phyloP scores from a whole-genome alignment of 2,797 vertebrate genomes.

The Erpetoichthys calabaricus region DNA sequence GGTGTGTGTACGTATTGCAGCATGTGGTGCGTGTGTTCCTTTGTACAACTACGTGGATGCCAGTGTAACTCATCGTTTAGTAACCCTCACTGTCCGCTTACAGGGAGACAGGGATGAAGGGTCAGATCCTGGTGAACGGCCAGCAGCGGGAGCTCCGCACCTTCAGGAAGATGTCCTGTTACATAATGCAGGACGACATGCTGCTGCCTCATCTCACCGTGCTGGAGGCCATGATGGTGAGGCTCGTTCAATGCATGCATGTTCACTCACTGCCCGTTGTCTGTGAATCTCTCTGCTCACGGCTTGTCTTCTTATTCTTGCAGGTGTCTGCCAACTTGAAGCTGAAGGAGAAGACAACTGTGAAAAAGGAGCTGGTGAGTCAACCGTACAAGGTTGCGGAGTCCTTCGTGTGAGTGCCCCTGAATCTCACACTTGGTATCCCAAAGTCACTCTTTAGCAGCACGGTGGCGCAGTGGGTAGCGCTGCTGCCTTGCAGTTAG shows the following conservation, averaged over 20 bases:
- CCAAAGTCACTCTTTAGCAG: too few relatives aligned
- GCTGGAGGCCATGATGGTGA: slow-evolving; percentile 95
- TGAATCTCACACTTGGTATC: not conserved
- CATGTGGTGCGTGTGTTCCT: not conserved
- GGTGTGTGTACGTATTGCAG: slow-evolving; percentile 3
- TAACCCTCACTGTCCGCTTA: not conserved
- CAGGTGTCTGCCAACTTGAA: slow-evolving; percentile 93
- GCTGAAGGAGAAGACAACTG: slow-evolving; percentile 80
- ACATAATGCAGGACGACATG: slow-evolving; percentile 99
- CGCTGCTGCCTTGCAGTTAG: too few relatives aligned
- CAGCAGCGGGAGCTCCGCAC: slow-evolving; percentile 76
- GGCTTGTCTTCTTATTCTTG: slow-evolving; percentile 16
- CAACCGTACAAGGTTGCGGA: too few relatives aligned
- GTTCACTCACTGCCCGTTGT: not conserved
- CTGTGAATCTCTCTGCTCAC: not conserved
- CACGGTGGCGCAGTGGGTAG: too few relatives aligned
- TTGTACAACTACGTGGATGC: too few relatives aligned
- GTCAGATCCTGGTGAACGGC: slow-evolving; percentile 85
- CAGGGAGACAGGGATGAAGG: slow-evolving; percentile 93
- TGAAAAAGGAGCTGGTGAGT: slow-evolving; percentile 91
- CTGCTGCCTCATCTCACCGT: slow-evolving; percentile 82
- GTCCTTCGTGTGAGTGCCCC: not conserved
- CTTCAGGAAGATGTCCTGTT: slow-evolving; percentile 98
- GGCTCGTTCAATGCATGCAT: slow-evolving; percentile 12
- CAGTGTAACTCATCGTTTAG: not conserved